Percentiles rank a stretch among this genome's conserved stretches.
Conservation (phyloP, 2,113 vertebrate genomes). For the Chinchilla lanigera region DNA sequence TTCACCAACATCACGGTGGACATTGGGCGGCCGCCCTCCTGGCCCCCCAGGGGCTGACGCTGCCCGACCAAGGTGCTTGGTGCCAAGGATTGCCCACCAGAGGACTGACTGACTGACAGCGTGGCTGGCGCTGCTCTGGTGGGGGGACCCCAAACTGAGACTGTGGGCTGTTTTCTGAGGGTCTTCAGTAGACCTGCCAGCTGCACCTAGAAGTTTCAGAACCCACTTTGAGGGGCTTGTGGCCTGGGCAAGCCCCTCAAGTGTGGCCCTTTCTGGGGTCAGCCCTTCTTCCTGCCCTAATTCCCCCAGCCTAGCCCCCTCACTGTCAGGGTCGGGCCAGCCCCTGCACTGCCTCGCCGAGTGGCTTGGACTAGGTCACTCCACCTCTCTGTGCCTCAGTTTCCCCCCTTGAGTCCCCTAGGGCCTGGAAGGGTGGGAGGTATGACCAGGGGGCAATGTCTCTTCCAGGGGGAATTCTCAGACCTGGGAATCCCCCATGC, state of each 20-base stretch:
- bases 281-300: slow-evolving; percentile 45
- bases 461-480: slow-evolving; percentile 77
- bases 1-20: slow-evolving; percentile 99
- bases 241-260: slow-evolving; percentile 60
- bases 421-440: slow-evolving; percentile 77
- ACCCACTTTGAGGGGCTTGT: slow-evolving; percentile 68
- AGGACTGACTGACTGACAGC: slow-evolving; percentile 75
- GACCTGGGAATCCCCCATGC: slow-evolving; percentile 60
- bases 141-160: slow-evolving; percentile 51
- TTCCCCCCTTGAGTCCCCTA: slow-evolving; percentile 76
- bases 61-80: slow-evolving; percentile 19
- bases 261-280: slow-evolving; percentile 64
- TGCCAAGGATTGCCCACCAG: slow-evolving; percentile 60
- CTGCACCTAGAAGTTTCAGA: slow-evolving; percentile 73
- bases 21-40: slow-evolving; percentile 94
- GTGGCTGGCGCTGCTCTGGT: slow-evolving; percentile 47
- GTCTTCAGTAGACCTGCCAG: slow-evolving; percentile 59
- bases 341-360: slow-evolving; percentile 82
- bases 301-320: slow-evolving; percentile 59
- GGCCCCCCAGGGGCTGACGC: slow-evolving; percentile 91
- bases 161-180: slow-evolving; percentile 64
- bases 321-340: slow-evolving; percentile 76
- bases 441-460: slow-evolving; percentile 74
- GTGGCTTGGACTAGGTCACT: slow-evolving; percentile 80
- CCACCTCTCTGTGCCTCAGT: slow-evolving; percentile 83